phyloP scores from a whole-genome alignment of 2,113 vertebrate species.

The Varanus salvator region DNA sequence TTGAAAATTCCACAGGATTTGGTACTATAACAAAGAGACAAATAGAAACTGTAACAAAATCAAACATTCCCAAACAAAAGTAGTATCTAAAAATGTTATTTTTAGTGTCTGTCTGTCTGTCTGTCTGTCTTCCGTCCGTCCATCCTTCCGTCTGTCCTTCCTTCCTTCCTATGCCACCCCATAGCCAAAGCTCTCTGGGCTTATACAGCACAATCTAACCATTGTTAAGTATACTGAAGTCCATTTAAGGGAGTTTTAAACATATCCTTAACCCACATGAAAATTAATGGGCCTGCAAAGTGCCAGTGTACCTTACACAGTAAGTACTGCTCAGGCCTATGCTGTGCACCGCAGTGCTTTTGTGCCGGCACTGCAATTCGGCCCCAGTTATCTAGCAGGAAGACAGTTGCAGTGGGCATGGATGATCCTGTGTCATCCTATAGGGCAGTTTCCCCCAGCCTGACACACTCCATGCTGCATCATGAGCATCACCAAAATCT shows the following conservation, averaged over 20 bases:
- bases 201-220: neutral
- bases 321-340: neutral
- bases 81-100: neutral
- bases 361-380: neutral
- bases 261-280: neutral
- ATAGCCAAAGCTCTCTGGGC: neutral
- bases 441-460: neutral
- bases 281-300: neutral
- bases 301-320: too few species aligned
- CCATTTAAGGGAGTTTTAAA: neutral
- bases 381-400: neutral
- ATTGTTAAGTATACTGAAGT: neutral
- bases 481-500: neutral
- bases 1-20: slow-evolving; percentile 22
- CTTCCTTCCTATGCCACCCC: too few species aligned
- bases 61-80: neutral
- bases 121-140: too few species aligned
- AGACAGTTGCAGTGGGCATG: neutral
- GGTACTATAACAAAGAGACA: neutral
- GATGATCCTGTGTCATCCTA: neutral
- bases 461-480: neutral
- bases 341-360: slow-evolving; percentile 1
- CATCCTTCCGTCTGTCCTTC: too few species aligned
- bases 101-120: too few species aligned
- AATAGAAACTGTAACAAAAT: neutral